Base-by-base conservation (phyloP, 2,888 invertebrate species). In the Aphidius colemani region DNA sequence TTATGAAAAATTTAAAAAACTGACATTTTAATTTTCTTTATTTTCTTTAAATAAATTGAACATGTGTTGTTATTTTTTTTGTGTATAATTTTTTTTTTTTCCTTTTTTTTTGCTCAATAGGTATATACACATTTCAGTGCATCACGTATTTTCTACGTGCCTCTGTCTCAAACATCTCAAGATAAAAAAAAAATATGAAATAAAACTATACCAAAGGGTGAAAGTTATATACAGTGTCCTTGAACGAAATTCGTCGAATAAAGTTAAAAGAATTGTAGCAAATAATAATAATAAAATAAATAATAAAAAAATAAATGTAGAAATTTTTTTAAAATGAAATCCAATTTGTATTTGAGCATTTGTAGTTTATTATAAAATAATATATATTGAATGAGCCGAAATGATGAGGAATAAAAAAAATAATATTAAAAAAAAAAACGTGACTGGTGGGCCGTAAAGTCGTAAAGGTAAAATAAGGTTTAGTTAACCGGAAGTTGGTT, bases 401-500 rank as follows among this genome's bases (percentile, higher is more conserved):
- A 30, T 30, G 5, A 30, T 30, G 30, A 30, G 5, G 30, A 30
- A 30, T 30, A 30, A 30, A 30, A 30, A 30, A 30, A 30, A 30
- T 3, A 30, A 18, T 18, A 18, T 3, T 3, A 18, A 30, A 30
- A 30, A 30, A 30, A 30, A 30, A 30, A 30, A 30, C 30, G 30
- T 30, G 30, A 30, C 30, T 30, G 30, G 30, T 30, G 30, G 30
- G 30, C 74, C 73, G 74, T 78, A 74, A 79, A 75, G 60, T 66
- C 69, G 73, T 71, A 75, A 78, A 76, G 74, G 75, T 76, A 74
- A 73, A 75, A 30, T 30, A 30, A 30, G 30, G 30, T 30, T 30
- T 72, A 75, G 70, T 73, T 70, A 75, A 77, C 73, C 78, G 78
- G 80, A 80, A 80, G 78, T 76, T 30, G 30, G 76, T 77, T 74